These are phyloP conservation scores for Tetraneura akinire DNA, from an alignment of 1,140 invertebrate species.

Conservation along the genomic window DNA sequence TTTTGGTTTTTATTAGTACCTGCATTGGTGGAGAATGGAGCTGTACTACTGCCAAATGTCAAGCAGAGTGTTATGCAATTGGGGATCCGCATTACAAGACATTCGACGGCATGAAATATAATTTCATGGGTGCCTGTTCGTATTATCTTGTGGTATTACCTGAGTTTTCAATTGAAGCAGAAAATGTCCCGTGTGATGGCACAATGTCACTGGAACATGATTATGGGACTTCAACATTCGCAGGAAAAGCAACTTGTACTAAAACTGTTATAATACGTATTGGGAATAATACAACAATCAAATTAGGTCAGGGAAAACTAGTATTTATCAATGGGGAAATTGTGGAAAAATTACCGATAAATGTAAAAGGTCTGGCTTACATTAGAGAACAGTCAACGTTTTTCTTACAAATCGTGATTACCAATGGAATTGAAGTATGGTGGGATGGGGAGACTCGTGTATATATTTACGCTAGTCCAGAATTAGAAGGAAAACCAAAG, in stretches of 20 bases:
- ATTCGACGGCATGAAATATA: constrained; percentile 80
- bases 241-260: constrained; percentile 74
- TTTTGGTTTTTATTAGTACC: constrained; percentile 60
- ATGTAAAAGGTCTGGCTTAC: constrained; percentile 61
- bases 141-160: constrained; percentile 74
- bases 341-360: constrained; percentile 67
- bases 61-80: constrained; percentile 74
- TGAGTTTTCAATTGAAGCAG: constrained; percentile 74
- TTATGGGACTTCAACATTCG: constrained; percentile 65
- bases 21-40: constrained; percentile 75
- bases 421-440: constrained; percentile 76
- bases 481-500: constrained; percentile 65
- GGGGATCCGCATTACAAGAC: constrained; percentile 90
- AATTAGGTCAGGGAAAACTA: constrained; percentile 72
- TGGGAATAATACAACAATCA: constrained; percentile 62
- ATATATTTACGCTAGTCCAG: constrained; percentile 77
- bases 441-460: constrained; percentile 81
- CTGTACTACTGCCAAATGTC: constrained; percentile 75
- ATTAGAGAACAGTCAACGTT: constrained; percentile 42
- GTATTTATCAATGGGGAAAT: constrained; percentile 63
- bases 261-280: constrained; percentile 72
- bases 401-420: constrained; percentile 67
- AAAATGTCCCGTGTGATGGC: constrained; percentile 80
- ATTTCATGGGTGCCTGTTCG: constrained; percentile 87
- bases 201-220: constrained; percentile 70